Evolutionary conservation across 2,888 invertebrate species (phyloP).

Genomic region (Callyntrura guangdongensis): DNA sequence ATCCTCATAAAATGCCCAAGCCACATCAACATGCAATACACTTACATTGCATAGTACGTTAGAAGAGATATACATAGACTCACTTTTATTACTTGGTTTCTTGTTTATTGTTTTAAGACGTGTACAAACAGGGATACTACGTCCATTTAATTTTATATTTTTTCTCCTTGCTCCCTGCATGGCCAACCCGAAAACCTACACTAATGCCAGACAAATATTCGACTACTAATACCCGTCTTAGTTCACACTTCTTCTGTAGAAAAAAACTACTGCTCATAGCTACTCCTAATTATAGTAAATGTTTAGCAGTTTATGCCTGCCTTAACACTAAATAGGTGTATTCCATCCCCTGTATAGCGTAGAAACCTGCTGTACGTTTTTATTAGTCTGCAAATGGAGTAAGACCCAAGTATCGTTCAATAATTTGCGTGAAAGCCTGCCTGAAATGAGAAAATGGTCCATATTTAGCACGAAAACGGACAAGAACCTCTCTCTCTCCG

Average conservation of each 20-base stretch:
- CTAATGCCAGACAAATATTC: too few relatives aligned
- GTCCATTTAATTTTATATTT: neutral
- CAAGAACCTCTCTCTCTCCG: neutral
- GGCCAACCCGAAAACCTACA: too few relatives aligned
- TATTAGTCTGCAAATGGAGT: constrained; percentile 30
- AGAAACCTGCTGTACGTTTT: constrained; percentile 1
- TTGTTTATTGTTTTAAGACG: constrained; percentile 29
- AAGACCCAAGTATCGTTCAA: neutral
- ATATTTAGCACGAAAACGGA: constrained; percentile 4
- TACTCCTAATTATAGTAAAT: neutral
- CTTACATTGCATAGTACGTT: neutral
- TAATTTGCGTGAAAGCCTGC: constrained; percentile 9
- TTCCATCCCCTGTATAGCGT: neutral
- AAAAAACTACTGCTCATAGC: neutral
- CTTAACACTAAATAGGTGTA: neutral
- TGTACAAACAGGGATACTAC: neutral
- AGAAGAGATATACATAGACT: neutral
- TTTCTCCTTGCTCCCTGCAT: neutral
- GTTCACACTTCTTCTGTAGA: too few relatives aligned
- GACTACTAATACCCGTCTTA: too few relatives aligned
- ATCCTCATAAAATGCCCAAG: neutral
- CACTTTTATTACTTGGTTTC: constrained; percentile 2
- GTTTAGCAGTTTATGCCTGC: neutral
- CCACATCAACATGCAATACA: neutral
- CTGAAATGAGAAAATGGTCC: constrained; percentile 28